Base-by-base conservation (phyloP, 2,797 vertebrate genomes). In the Falco rusticolus region DNA sequence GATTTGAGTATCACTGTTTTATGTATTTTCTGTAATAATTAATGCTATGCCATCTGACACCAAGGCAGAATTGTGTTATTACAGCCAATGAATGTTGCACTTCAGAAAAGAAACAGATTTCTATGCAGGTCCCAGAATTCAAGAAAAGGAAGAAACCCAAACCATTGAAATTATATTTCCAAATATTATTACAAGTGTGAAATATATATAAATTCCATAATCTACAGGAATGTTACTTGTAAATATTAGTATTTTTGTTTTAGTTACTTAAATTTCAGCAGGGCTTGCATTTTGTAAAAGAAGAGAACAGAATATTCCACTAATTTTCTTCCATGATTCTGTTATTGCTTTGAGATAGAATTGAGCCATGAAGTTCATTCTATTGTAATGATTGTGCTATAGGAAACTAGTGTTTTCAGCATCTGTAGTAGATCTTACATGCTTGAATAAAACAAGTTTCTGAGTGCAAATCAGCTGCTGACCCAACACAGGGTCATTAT, bases 1-100 rank as follows among this genome's bases (percentile, higher is more conserved):
- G 26, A 43, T 86, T 79, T 94, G 26, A 80, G 37, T 84, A 80
- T 21, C 20, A 77, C 25, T 75, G 2, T 31, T 93, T 88, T 39
- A 77, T 71, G 12, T 75, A 24, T 85, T 93, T 89, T 89, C 33
- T 83, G 41, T 74, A 88, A 54, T 89, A 82, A 92, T 85, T 81
- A 91, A 90, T 87, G 45, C 7, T 71, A 12, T 81, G 34, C 25
- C 37, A 54, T 59, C 34, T 64, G 81, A 87, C 39, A 84, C 16
- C 43, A 81, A 53, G 13, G 33, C 31, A 33, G 60, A 63, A 54
- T 81, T 77, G 8, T 3, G 0, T 68, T 86, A 24, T 74, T 78
- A 33, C 13, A 71, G 37, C 13, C 85, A 64, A 65, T 41, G 59
- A 85, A 76, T 17, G 66, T 66, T 54, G 16, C 12, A 34, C 54